A percentile compares a stretch with the other conserved stretches of the same genome.
These are phyloP conservation scores for Kuschelorhynchus macadamiae DNA, from an alignment of 2,888 invertebrate genomes.

Conservation along the genomic window DNA sequence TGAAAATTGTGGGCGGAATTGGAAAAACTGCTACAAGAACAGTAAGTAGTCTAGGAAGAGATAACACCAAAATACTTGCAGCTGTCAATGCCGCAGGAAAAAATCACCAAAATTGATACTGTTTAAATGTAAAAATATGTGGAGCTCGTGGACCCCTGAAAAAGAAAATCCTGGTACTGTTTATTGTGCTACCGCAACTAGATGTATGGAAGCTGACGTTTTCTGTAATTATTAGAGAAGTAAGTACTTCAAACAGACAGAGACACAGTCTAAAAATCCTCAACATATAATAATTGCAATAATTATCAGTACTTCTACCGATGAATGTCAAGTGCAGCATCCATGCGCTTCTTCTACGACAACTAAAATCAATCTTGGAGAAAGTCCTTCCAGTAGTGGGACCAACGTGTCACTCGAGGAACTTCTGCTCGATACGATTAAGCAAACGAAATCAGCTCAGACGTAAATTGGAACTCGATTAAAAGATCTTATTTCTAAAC, in stretches of 20 bases:
- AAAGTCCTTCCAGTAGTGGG: too few species aligned
- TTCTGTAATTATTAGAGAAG: background rate
- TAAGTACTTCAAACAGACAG: background rate
- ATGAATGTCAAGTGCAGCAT: too few species aligned
- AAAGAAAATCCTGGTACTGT: background rate
- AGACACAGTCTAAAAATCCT: background rate
- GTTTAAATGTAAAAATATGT: slow-evolving; percentile 4
- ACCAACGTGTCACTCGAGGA: too few species aligned
- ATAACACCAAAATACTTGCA: background rate
- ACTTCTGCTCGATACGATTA: too few species aligned
- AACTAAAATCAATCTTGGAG: too few species aligned
- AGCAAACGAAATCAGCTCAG: too few species aligned
- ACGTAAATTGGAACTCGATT: too few species aligned
- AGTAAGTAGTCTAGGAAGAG: background rate
- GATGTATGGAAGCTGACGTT: slow-evolving; percentile 3
- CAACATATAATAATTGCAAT: too few species aligned
- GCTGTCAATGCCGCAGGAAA: background rate
- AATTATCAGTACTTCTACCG: too few species aligned
- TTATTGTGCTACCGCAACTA: background rate
- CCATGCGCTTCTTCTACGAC: too few species aligned
- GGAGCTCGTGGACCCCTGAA: background rate
- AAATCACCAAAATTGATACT: background rate
- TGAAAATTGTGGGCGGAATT: background rate
- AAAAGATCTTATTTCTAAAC: too few species aligned
- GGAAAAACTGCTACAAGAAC: background rate